Evolutionary conservation across 2,888 invertebrate genomes (phyloP).

Genomic region (Eudasyphora cyanicolor): DNA sequence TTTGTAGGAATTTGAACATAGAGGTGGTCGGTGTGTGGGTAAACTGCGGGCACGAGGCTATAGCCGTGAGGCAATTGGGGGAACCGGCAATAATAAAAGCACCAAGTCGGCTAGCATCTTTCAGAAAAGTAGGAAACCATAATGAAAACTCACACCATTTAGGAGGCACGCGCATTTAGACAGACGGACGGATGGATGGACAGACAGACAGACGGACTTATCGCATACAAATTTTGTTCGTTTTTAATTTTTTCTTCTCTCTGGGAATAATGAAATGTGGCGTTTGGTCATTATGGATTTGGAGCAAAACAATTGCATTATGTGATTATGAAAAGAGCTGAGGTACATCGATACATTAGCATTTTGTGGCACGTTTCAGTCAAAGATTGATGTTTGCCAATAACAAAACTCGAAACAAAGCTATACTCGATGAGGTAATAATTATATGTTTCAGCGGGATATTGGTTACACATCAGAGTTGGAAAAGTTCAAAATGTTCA

Average conservation of each 20-base stretch:
- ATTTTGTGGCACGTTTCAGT: not conserved
- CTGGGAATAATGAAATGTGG: slow-evolving; percentile 18
- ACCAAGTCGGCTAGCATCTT: not conserved
- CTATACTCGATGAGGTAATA: too few relatives aligned
- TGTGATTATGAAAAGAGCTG: not conserved
- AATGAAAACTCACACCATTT: not conserved
- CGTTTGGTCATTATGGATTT: slow-evolving; percentile 11
- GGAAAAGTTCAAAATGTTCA: too few relatives aligned
- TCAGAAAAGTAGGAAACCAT: not conserved
- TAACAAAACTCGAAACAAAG: too few relatives aligned
- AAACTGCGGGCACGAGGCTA: not conserved
- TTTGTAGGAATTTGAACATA: too few relatives aligned
- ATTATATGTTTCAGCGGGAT: too few relatives aligned
- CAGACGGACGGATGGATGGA: not conserved
- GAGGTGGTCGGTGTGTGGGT: too few relatives aligned
- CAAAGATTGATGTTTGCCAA: not conserved
- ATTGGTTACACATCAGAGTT: too few relatives aligned
- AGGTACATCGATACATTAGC: too few relatives aligned
- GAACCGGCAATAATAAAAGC: not conserved
- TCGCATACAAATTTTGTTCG: too few relatives aligned
- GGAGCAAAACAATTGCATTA: not conserved
- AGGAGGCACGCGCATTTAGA: slow-evolving; percentile 5
- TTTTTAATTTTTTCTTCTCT: too few relatives aligned
- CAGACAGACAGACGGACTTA: not conserved
- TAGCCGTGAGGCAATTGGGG: slow-evolving; percentile 16